phyloP scores from a whole-genome alignment of 2,113 vertebrate species.

The Ceuthmochares aereus region DNA sequence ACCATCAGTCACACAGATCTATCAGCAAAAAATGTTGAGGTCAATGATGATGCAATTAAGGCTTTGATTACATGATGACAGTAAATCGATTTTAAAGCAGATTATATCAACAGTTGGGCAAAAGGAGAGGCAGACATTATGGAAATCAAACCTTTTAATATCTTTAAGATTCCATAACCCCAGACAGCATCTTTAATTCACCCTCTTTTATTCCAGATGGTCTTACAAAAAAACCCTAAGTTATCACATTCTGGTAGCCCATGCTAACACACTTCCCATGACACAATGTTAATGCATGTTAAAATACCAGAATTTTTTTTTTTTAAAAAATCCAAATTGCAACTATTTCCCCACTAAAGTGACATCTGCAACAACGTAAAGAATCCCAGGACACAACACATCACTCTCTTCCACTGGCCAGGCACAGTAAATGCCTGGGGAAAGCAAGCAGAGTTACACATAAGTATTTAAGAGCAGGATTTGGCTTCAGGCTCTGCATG shows the following conservation, averaged over 20 bases:
- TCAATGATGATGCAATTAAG: conserved; percentile 71
- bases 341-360: neutral
- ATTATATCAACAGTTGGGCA: conserved; percentile 71
- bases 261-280: neutral
- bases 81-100: conserved; percentile 70
- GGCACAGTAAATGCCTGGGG: conserved; percentile 17
- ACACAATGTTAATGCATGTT: neutral
- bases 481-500: conserved; percentile 40
- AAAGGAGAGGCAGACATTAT: conserved; percentile 65
- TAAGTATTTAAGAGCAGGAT: conserved; percentile 53
- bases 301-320: neutral
- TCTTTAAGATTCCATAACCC: conserved; percentile 65
- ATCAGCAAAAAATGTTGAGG: conserved; percentile 52
- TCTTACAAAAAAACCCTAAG: conserved; percentile 20
- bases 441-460: conserved; percentile 37
- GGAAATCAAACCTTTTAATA: conserved; percentile 66
- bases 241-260: conserved; percentile 52
- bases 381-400: neutral
- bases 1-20: neutral
- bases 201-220: conserved; percentile 62
- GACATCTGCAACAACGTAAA: neutral
- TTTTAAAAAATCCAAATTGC: neutral
- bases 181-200: conserved; percentile 64
- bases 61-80: conserved; percentile 69
- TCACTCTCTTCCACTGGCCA: conserved; percentile 26